Percentiles rank a stretch among this genome's conserved stretches.
phyloP scores from a whole-genome alignment of 2,888 invertebrate genomes.

The Scaptomyza reducta region DNA sequence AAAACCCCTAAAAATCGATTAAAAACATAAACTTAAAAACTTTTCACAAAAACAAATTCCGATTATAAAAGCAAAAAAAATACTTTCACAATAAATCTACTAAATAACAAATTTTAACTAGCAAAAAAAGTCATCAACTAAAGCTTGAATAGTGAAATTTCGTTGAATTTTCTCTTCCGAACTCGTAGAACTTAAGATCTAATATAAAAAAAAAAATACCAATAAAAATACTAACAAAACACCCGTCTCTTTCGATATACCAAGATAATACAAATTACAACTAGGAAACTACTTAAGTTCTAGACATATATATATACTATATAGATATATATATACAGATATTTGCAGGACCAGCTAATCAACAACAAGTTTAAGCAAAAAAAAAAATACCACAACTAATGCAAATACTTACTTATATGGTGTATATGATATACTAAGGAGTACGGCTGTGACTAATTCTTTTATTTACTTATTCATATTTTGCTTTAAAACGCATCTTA shows the following conservation, averaged over 20 bases:
- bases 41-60: slow-evolving; percentile 5
- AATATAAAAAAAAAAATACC: slow-evolving; percentile 14
- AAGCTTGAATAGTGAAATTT: slow-evolving; percentile 6
- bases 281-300: slow-evolving; percentile 19
- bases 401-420: slow-evolving; percentile 33
- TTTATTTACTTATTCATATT: slow-evolving; percentile 53
- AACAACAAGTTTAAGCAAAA: too few relatives aligned
- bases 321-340: neutral
- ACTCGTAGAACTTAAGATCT: slow-evolving; percentile 40
- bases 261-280: slow-evolving; percentile 8
- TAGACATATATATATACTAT: slow-evolving; percentile 25
- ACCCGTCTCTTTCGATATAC: slow-evolving; percentile 50
- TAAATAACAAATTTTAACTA: slow-evolving; percentile 20
- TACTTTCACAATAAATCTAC: neutral
- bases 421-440: slow-evolving; percentile 59
- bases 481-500: slow-evolving; percentile 68
- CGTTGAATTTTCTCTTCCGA: slow-evolving; percentile 10
- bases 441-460: slow-evolving; percentile 78
- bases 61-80: slow-evolving; percentile 8
- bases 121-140: slow-evolving; percentile 4
- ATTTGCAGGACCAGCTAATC: slow-evolving; percentile 58
- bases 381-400: slow-evolving; percentile 27
- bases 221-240: slow-evolving; percentile 16
- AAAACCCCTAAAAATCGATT: slow-evolving; percentile 1
- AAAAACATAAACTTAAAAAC: slow-evolving; percentile 3